Evolutionary conservation across 2,888 invertebrate genomes (phyloP).

Genomic region (Eristalis tenax): DNA sequence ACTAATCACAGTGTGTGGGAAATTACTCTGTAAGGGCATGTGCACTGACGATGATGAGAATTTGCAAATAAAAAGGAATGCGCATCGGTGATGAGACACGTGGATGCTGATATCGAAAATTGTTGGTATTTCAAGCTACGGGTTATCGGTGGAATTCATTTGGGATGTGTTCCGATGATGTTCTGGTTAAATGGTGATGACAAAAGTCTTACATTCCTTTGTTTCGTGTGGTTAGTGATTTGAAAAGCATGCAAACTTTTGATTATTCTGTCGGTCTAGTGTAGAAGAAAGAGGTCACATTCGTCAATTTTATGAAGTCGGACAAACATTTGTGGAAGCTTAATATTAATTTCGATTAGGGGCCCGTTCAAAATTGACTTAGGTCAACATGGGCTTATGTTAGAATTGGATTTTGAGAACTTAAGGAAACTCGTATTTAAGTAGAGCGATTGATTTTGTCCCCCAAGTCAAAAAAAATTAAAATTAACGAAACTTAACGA

Average conservation of each 20-base stretch:
- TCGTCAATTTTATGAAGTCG: no score
- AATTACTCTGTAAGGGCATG: background rate
- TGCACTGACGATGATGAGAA: background rate
- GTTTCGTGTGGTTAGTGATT: background rate
- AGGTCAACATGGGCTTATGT: no score
- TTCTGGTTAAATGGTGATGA: background rate
- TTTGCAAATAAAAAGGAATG: background rate
- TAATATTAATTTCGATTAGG: no score
- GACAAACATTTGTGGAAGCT: no score
- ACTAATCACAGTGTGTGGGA: background rate
- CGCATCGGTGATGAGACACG: background rate
- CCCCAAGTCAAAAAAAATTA: no score
- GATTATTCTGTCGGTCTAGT: no score
- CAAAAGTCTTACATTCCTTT: background rate
- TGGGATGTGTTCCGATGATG: background rate
- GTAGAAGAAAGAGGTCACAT: no score
- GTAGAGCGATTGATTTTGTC: no score
- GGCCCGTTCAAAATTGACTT: no score
- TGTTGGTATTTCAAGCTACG: background rate
- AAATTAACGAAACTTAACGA: no score
- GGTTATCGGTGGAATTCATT: background rate
- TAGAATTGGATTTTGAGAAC: no score
- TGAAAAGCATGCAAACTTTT: background rate
- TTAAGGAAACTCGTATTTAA: no score
- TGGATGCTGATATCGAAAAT: background rate